phyloP scores from a whole-genome alignment of 2,113 vertebrate species.

The Cariama cristata region DNA sequence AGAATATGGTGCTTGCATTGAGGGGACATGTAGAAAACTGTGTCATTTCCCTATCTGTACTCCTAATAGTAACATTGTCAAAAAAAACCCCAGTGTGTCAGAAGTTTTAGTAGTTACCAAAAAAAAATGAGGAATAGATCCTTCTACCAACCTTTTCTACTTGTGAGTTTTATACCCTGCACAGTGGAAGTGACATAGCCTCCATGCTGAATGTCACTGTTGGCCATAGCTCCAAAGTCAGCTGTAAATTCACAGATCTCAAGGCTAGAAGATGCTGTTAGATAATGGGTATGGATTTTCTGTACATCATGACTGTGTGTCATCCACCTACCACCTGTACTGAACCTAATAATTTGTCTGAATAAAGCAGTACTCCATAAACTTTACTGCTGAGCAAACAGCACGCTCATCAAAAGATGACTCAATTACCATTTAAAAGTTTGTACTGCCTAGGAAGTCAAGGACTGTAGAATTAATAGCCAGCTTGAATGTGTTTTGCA shows the following conservation, averaged over 20 bases:
- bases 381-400: slow-evolving; percentile 65
- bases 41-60: not conserved
- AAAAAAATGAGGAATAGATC: not conserved
- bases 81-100: no score
- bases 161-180: not conserved
- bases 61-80: not conserved
- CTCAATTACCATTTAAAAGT: slow-evolving; percentile 57
- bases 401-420: slow-evolving; percentile 6
- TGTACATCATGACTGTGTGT: slow-evolving; percentile 15
- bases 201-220: not conserved
- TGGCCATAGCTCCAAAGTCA: not conserved
- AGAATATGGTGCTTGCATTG: not conserved
- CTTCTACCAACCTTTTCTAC: not conserved
- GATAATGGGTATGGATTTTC: slow-evolving; percentile 54
- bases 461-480: slow-evolving; percentile 6
- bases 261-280: not conserved
- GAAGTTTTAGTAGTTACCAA: not conserved
- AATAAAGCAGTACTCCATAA: slow-evolving; percentile 52
- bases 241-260: not conserved
- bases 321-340: slow-evolving; percentile 32
- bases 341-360: slow-evolving; percentile 37
- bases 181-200: not conserved
- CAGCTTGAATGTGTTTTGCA: not conserved
- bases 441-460: slow-evolving; percentile 40
- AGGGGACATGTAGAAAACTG: not conserved